Base-by-base conservation (phyloP, 1,140 invertebrate genomes). In the Papilio glaucus region DNA sequence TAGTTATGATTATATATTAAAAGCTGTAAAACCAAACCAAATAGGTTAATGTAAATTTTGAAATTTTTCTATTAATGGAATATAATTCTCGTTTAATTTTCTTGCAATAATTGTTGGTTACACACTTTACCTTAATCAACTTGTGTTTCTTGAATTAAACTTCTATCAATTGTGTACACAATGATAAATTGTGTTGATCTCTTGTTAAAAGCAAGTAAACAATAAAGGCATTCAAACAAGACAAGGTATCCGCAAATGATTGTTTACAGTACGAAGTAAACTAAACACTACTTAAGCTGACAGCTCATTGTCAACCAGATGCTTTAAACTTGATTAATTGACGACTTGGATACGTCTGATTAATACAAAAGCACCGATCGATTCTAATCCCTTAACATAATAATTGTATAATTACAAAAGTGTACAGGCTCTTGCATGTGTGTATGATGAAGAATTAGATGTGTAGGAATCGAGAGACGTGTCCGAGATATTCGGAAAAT, bases 271-370 rank as follows among this genome's bases (percentile, higher is more conserved):
- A 74, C 78, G 81, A 80, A 78, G 77, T 84, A 87, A 89, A 89
- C 86, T 89, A 90, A 90, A 88, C 83, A 86, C 85, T 89, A 88
- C 85, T 92, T 89, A 89, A 83, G 78, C 84, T 87, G 89, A 91
- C 90, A 91, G 85, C 85, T 82, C 79, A 75, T 87, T 92, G 90
- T 92, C 90, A 89, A 85, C 83, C 83, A 89, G 85, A 90, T 87
- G 88, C 87, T 91, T 90, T 85, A 90, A 69, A 88, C 84, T 85
- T 92, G 90, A 92, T 91, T 92, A 91, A 92, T 92, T 83, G 90
- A 82, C 83, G 85, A 90, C 90, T 90, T 85, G 81, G 82, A 81
- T 84, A 72, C 79, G 77, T 63, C 83, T 90, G 85, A 91, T 89
- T 90, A 89, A 89, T 90, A 87, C 80, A 84, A 75, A 80, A 81